These are phyloP conservation scores for Cephus sareptanus DNA, from an alignment of 2,888 invertebrate genomes.

Conservation along the genomic window DNA sequence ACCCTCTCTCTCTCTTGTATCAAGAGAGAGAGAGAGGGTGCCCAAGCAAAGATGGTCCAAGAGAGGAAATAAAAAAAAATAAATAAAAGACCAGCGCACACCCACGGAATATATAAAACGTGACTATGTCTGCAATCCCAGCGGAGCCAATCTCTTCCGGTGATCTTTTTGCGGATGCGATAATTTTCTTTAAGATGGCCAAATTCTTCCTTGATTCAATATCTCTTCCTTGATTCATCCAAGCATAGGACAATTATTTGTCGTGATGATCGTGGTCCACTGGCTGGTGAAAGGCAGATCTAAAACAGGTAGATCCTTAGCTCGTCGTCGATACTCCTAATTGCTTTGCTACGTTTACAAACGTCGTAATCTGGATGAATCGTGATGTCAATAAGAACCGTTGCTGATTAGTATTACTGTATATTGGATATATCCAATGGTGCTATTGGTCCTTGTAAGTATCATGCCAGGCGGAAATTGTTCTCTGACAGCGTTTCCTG, in stretches of 20 bases:
- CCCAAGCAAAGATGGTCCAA: slow-evolving; percentile 25
- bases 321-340: not conserved
- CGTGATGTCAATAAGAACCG: not conserved
- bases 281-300: not conserved
- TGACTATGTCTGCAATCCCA: not conserved
- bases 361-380: not conserved
- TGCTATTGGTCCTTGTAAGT: slow-evolving; percentile 17
- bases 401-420: not conserved
- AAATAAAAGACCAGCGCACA: slow-evolving; percentile 15
- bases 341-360: not conserved
- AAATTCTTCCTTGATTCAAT: not conserved
- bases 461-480: slow-evolving; percentile 16
- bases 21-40: slow-evolving; percentile 5
- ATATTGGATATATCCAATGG: not conserved
- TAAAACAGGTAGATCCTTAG: not conserved
- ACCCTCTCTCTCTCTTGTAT: not conserved
- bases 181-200: not conserved
- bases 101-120: slow-evolving; percentile 41
- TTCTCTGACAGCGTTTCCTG: not conserved
- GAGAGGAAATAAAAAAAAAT: slow-evolving; percentile 15
- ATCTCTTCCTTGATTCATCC: not conserved
- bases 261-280: too few species aligned
- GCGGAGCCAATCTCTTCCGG: not conserved
- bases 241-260: not conserved
- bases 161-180: not conserved